These are phyloP conservation scores for Drosophila trapezifrons DNA, from an alignment of 1,140 invertebrate species.

Conservation along the genomic window DNA sequence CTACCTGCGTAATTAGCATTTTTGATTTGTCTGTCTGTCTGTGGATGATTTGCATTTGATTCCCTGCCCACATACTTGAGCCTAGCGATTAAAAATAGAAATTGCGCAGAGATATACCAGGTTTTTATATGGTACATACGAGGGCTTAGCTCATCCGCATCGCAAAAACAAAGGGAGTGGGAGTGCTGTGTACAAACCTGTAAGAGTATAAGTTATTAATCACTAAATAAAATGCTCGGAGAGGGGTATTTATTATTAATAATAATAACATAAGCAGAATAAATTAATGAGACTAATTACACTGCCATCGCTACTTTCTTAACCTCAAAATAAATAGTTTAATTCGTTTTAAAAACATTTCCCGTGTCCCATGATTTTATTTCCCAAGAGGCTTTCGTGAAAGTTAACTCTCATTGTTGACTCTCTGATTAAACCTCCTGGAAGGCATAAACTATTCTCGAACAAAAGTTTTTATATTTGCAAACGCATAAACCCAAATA, in stretches of 20 bases:
- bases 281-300: background rate
- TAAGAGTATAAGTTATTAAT: slow-evolving; percentile 22
- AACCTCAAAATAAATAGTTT: background rate
- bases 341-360: background rate
- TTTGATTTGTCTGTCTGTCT: slow-evolving; percentile 28
- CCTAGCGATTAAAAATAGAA: slow-evolving; percentile 33
- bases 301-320: background rate
- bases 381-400: slow-evolving; percentile 3
- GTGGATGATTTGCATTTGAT: slow-evolving; percentile 28
- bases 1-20: slow-evolving; percentile 60
- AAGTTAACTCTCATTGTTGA: slow-evolving; percentile 17
- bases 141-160: slow-evolving; percentile 19
- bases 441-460: slow-evolving; percentile 35
- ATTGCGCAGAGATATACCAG: slow-evolving; percentile 32
- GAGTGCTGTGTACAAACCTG: slow-evolving; percentile 17
- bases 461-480: slow-evolving; percentile 46
- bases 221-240: background rate
- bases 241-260: no score
- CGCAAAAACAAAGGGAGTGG: background rate
- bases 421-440: slow-evolving; percentile 7
- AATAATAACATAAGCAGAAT: no score
- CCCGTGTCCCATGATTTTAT: background rate
- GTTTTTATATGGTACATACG: background rate
- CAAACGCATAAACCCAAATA: slow-evolving; percentile 49
- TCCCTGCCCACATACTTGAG: slow-evolving; percentile 13